phyloP scores from a whole-genome alignment of 2,888 invertebrate species.

The Patella pellucida region DNA sequence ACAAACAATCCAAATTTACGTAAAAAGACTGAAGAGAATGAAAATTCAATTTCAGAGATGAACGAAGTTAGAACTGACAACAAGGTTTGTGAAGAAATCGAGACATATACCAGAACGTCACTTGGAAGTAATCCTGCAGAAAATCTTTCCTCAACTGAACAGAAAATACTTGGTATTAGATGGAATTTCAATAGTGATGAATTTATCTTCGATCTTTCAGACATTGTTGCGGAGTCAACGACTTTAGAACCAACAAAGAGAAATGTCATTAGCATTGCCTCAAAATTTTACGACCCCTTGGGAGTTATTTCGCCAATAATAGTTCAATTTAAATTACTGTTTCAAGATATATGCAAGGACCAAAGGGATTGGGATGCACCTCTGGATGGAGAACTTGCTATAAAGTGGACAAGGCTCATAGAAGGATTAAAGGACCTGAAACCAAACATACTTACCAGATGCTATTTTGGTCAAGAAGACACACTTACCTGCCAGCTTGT shows the following conservation, averaged over 20 bases:
- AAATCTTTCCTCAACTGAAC: neutral
- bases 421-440: neutral
- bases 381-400: neutral
- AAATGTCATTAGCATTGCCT: neutral
- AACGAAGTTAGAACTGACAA: neutral
- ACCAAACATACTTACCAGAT: neutral
- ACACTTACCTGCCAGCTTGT: neutral
- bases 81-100: neutral
- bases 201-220: neutral
- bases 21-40: neutral
- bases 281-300: neutral
- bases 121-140: neutral
- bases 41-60: neutral
- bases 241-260: slow-evolving; percentile 1
- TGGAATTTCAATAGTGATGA: neutral
- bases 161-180: neutral
- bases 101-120: neutral
- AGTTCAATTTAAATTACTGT: neutral
- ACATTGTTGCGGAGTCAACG: neutral
- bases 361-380: neutral
- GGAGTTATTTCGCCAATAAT: neutral
- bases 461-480: neutral
- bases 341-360: neutral
- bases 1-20: neutral
- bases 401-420: neutral